Evolutionary conservation across 2,888 invertebrate genomes (phyloP).

Genomic region (Periphyllus acericola): DNA sequence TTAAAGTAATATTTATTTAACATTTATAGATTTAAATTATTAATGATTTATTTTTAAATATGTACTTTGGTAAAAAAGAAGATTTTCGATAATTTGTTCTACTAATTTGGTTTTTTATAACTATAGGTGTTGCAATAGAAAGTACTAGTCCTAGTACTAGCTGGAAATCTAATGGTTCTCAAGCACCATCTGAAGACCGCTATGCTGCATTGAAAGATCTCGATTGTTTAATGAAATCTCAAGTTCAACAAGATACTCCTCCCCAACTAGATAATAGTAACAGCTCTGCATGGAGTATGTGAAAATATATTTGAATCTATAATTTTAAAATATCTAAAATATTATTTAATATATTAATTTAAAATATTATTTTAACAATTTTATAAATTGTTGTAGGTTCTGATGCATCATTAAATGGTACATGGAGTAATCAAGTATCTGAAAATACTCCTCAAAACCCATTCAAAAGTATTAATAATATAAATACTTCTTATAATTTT

Average conservation of each 20-base stretch:
- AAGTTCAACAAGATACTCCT: conserved; percentile 62
- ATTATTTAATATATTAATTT: no score
- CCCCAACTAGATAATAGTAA: conserved; percentile 51
- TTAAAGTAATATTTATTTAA: not conserved
- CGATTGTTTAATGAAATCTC: conserved; percentile 74
- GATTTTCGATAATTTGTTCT: no score
- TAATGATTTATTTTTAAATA: not conserved
- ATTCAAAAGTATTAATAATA: conserved; percentile 45
- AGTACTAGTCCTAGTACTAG: conserved; percentile 62
- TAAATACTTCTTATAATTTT: not conserved
- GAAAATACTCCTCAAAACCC: conserved; percentile 52
- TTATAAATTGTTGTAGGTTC: conserved; percentile 24
- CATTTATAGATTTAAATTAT: not conserved
- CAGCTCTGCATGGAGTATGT: conserved; percentile 57
- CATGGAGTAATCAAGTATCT: conserved; percentile 47
- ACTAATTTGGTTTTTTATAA: not conserved
- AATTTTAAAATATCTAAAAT: not conserved
- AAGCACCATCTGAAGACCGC: conserved; percentile 78
- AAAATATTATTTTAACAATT: no score
- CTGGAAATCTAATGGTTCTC: conserved; percentile 60
- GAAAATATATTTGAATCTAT: not conserved
- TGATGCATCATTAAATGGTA: conserved; percentile 52
- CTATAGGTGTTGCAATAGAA: conserved; percentile 62
- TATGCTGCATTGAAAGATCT: conserved; percentile 96
- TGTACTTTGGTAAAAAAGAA: not conserved